These are phyloP conservation scores for Perizoma flavofasciatum DNA, from an alignment of 2,888 invertebrate species.

Conservation along the genomic window DNA sequence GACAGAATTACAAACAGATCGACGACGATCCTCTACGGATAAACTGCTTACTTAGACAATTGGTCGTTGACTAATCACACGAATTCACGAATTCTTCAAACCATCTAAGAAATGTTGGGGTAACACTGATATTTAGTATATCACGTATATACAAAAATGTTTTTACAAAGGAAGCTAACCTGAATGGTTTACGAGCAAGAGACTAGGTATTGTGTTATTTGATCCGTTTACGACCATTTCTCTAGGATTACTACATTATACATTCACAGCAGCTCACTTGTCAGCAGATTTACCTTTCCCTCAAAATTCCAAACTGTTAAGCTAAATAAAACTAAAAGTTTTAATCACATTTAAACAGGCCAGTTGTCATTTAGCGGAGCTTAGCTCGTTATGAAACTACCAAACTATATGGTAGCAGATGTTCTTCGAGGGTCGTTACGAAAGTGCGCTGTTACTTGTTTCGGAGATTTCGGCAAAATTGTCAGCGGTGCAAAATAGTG, in stretches of 20 bases:
- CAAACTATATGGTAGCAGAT: constrained; percentile 11
- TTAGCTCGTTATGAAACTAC: constrained; percentile 6
- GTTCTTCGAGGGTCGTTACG: background rate
- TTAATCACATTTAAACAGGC: constrained; percentile 11
- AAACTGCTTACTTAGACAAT: constrained; percentile 10
- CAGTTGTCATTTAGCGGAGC: constrained; percentile 1
- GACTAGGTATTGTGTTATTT: too few relatives aligned
- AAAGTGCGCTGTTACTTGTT: background rate
- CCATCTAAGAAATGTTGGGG: too few relatives aligned
- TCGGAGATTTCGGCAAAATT: too few relatives aligned
- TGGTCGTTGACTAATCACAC: background rate
- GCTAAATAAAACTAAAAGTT: constrained; percentile 19
- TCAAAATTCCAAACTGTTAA: constrained; percentile 10
- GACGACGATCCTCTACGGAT: constrained; percentile 8
- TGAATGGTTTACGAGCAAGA: too few relatives aligned
- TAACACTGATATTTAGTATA: too few relatives aligned
- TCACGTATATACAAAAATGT: too few relatives aligned
- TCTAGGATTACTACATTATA: constrained; percentile 16
- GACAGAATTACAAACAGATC: constrained; percentile 21
- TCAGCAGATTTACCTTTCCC: constrained; percentile 13
- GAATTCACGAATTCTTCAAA: too few relatives aligned
- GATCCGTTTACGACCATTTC: background rate
- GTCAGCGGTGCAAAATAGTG: too few relatives aligned
- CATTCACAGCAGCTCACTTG: constrained; percentile 15
- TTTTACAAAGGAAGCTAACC: too few relatives aligned